Evolutionary conservation across 2,888 invertebrate genomes (phyloP), one percentile per base, ranked within the genome.

Genomic region (Dermolepida albohirtum): DNA sequence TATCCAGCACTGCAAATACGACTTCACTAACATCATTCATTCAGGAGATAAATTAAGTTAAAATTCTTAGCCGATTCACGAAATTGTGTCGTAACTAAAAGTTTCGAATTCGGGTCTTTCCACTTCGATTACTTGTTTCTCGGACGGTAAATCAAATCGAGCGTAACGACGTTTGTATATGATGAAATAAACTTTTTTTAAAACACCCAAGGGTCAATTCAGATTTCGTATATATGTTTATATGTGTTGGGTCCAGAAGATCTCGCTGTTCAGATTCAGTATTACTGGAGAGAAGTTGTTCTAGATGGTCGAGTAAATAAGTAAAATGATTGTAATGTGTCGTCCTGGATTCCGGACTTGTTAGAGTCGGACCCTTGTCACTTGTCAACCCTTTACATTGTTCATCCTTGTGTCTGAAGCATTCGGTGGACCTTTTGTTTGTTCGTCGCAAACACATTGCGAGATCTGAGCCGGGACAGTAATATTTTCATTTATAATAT

Each of bases 291-390:
- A 62, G 44, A 34, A 34, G 34, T 34, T 64, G 63, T 64, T 49
- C 68, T 68, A 54, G 55, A 54, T 52, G 49, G 47, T 43, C 64
- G 44, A 47, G 64, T 68, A 68, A 68, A 68, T 68, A 68, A 68
- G 68, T 64, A 63, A 68, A 68, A 68, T 68, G 68, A 68, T 68
- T 64, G 68, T 68, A 55, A 68, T 68, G 68, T 68, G 68, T 68
- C 68, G 68, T 47, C 44, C 68, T 47, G 68, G 64, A 55, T 63
- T 47, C 54, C 62, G 68, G 68, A 68, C 68, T 68, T 64, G 68
- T 68, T 68, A 68, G 68, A 68, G 68, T 39, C 68, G 68, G 64
- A 68, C 68, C 68, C 68, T 55, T 68, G 64, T 68, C 68, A 68
- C 64, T 63, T 68, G 68, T 68, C 68, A 68, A 64, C 55, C 68